Evolutionary conservation across 2,888 invertebrate genomes (phyloP).

Genomic region (Phalera bucephala): DNA sequence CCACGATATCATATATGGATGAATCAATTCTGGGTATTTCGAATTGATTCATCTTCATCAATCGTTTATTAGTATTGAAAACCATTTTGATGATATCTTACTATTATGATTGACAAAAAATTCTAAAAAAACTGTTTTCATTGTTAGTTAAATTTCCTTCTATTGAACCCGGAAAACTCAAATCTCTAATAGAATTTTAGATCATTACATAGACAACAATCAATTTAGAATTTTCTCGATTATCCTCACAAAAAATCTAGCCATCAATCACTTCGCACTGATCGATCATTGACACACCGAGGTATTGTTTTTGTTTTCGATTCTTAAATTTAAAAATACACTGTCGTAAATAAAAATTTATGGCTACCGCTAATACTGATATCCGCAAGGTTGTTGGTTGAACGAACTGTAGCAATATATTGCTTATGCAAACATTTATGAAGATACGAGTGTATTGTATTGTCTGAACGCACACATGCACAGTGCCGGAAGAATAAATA

Average conservation of each 20-base stretch:
- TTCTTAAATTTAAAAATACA: constrained; percentile 35
- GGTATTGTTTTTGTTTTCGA: constrained; percentile 2
- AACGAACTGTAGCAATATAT: constrained; percentile 39
- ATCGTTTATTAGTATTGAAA: too few relatives aligned
- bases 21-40: too few relatives aligned
- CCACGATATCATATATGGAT: constrained; percentile 12
- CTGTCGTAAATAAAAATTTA: constrained; percentile 29
- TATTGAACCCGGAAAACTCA: not conserved
- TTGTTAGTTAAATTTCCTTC: constrained; percentile 1
- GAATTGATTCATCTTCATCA: too few relatives aligned
- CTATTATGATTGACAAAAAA: too few relatives aligned
- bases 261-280: not conserved
- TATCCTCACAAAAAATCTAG: not conserved
- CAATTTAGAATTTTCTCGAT: not conserved
- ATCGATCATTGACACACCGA: constrained; percentile 1
- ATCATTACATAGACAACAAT: not conserved
- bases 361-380: constrained; percentile 37
- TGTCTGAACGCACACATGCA: not conserved
- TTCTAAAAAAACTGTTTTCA: too few relatives aligned
- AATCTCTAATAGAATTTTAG: not conserved
- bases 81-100: too few relatives aligned
- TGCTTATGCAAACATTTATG: not conserved
- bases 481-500: not conserved
- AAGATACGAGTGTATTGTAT: not conserved
- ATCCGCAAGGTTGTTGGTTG: constrained; percentile 49